Evolutionary conservation across 2,797 vertebrate species (phyloP), one percentile per base, ranked within the genome.

Genomic region (Hybognathus amarus): DNA sequence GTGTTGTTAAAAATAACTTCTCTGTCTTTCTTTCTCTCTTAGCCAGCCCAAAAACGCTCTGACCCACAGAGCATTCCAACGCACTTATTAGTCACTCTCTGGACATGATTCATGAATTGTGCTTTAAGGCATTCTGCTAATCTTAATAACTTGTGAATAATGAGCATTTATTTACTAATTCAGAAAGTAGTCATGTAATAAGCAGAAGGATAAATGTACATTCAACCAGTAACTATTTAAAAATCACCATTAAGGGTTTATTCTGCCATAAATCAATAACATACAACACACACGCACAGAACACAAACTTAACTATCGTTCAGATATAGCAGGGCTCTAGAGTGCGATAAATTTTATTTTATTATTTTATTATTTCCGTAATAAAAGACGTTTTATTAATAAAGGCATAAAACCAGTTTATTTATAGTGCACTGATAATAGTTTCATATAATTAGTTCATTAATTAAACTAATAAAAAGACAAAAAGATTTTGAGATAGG

Each of bases 1-100:
- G 12, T 59, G 42, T 22, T 42, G 67, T 80, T 80, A 85, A 86
- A 86, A 85, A 86, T 81, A 83, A 73, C 79, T 38, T 42, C 30
- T 30, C 68, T 42, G 10, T 38, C 36, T 40, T 40, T 12, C 11
- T 15, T 15, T 45, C 66, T 82, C 27, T 70, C 77, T 77, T 42
- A 80, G 18, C 33, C 77, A 79, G 63, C 68, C n/a, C 42, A 80
- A 54, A 77, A 52, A 30, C 22, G 20, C 50, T 47, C n/a, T 30
- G 59, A 77, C 6, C 17, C 18, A 45, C 42, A 66, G 42, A 66
- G 47, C 76, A 78, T 66, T 77, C 56, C 40, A 63, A 6, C n/a
- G 12, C 56, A 22, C 59, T 64, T 64, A 77, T 22, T 30, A 64
- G 24, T 63, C 24, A 1, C 56, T 64, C 56, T 77, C 75, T 50